Evolutionary conservation across 2,888 invertebrate genomes (phyloP).

Genomic region (Parnassius smintheus): DNA sequence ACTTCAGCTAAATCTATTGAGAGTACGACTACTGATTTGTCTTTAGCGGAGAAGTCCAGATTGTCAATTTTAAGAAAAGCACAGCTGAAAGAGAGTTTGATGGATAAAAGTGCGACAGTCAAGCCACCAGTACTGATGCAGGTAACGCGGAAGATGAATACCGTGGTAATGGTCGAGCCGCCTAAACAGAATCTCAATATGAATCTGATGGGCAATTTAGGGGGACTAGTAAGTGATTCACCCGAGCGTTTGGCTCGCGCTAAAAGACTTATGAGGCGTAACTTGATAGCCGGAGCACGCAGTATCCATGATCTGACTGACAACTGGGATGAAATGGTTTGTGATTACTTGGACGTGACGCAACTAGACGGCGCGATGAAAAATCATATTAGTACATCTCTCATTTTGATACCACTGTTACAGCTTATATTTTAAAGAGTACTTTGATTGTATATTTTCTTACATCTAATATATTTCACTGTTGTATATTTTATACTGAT

Average conservation of each 20-base stretch:
- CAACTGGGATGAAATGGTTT: slow-evolving; percentile 66
- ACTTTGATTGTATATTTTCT: neutral
- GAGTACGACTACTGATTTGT: slow-evolving; percentile 39
- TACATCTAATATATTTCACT: neutral
- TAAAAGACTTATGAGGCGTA: slow-evolving; percentile 61
- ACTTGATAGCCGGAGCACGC: slow-evolving; percentile 54
- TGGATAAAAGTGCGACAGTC: slow-evolving; percentile 35
- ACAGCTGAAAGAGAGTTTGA: slow-evolving; percentile 50
- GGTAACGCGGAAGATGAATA: slow-evolving; percentile 53
- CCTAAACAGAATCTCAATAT: slow-evolving; percentile 29
- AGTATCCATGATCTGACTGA: slow-evolving; percentile 62
- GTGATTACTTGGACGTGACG: slow-evolving; percentile 64
- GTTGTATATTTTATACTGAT: no score
- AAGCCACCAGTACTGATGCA: slow-evolving; percentile 67
- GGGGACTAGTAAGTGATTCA: slow-evolving; percentile 39
- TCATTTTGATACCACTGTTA: slow-evolving; percentile 15
- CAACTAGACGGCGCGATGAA: slow-evolving; percentile 36
- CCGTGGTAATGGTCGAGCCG: slow-evolving; percentile 62
- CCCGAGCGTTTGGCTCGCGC: slow-evolving; percentile 50
- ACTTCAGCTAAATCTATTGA: neutral
- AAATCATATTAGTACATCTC: neutral
- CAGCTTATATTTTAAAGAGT: neutral
- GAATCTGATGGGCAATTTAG: slow-evolving; percentile 18
- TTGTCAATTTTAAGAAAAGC: slow-evolving; percentile 65
- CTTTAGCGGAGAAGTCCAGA: slow-evolving; percentile 62